A percentile compares a stretch with the other conserved stretches of the same genome.
phyloP scores from a whole-genome alignment of 2,797 vertebrate genomes.

The Anableps anableps region DNA sequence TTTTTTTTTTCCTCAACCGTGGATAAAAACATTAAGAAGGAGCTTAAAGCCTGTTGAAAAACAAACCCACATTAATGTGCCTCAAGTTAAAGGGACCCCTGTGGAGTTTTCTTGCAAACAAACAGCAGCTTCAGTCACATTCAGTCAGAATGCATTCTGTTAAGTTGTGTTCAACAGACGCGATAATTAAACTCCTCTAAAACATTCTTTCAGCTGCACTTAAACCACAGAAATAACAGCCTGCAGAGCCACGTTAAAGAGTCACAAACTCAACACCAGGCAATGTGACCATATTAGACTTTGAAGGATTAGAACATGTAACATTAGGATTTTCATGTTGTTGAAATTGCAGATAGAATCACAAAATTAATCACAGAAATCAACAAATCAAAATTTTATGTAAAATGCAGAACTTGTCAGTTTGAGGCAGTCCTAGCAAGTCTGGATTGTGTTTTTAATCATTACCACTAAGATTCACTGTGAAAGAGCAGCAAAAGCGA shows the following conservation, averaged over 20 bases:
- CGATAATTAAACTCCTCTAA: neutral
- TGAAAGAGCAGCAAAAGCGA: too few species aligned
- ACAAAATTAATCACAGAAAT: neutral
- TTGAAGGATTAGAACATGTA: neutral
- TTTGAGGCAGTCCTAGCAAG: neutral
- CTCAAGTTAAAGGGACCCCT: slow-evolving; percentile 5
- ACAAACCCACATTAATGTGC: slow-evolving; percentile 3
- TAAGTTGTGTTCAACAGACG: slow-evolving; percentile 3
- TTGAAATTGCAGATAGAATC: neutral
- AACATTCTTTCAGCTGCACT: neutral
- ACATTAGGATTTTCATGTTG: neutral
- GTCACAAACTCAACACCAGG: slow-evolving; percentile 1
- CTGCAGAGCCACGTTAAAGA: neutral
- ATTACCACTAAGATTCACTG: neutral
- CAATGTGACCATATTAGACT: neutral
- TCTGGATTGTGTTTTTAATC: neutral
- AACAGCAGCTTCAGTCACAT: slow-evolving; percentile 6
- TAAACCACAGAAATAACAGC: neutral
- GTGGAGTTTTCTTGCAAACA: slow-evolving; percentile 14
- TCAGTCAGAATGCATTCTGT: slow-evolving; percentile 8
- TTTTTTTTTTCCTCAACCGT: neutral
- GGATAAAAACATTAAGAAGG: slow-evolving; percentile 5
- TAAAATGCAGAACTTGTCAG: neutral
- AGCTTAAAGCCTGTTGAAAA: neutral
- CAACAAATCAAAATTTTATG: neutral